A percentile compares a stretch with the other conserved stretches of the same genome.
Evolutionary conservation across 1,140 invertebrate species (phyloP).

Genomic region (Glomeris maerens): DNA sequence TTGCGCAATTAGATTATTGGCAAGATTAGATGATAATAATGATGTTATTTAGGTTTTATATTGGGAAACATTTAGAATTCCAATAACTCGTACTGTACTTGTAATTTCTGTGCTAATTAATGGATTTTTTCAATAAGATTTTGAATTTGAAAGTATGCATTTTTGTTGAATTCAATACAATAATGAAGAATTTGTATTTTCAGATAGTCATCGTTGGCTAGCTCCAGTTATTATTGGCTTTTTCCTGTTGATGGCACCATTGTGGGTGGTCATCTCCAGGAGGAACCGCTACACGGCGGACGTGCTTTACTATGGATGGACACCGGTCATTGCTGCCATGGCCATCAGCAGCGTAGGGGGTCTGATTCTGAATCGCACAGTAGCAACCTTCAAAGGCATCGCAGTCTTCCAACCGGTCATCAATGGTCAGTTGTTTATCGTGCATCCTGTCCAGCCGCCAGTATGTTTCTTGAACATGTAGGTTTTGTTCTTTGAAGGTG

Average conservation of each 20-base stretch:
- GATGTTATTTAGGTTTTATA: no score
- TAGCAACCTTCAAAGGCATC: slow-evolving; percentile 27
- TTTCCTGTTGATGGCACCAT: slow-evolving; percentile 53
- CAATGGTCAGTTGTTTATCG: slow-evolving; percentile 26
- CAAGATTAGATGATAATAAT: no score
- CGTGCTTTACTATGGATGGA: slow-evolving; percentile 66
- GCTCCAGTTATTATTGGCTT: slow-evolving; percentile 46
- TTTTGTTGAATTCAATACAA: slow-evolving; percentile 2
- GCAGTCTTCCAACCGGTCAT: slow-evolving; percentile 37
- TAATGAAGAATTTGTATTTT: no score
- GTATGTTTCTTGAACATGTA: not conserved
- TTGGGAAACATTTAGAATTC: no score
- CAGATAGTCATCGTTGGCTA: slow-evolving; percentile 41
- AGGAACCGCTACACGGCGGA: slow-evolving; percentile 58
- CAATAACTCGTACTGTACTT: no score
- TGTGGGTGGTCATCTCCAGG: slow-evolving; percentile 62
- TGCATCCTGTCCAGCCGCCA: no score
- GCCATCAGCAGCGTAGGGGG: slow-evolving; percentile 49
- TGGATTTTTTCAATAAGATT: no score
- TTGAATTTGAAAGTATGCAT: not conserved
- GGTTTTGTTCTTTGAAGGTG: slow-evolving; percentile 28
- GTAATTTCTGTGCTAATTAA: no score
- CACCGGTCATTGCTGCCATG: slow-evolving; percentile 70
- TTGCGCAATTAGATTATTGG: no score
- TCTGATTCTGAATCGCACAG: slow-evolving; percentile 27